phyloP scores from a whole-genome alignment of 2,797 vertebrate species.

The Psittacula derbiana region DNA sequence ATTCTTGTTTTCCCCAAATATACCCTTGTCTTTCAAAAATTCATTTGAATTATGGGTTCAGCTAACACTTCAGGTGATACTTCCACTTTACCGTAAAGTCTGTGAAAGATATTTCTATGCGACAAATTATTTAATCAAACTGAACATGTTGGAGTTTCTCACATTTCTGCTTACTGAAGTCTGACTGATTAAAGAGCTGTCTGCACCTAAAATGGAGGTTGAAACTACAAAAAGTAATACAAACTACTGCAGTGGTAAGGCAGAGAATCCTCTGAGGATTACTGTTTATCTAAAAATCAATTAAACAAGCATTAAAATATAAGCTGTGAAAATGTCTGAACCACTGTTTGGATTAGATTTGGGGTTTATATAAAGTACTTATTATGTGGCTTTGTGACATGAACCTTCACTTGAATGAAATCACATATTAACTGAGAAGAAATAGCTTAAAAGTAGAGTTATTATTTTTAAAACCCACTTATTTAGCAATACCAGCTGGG shows the following conservation, averaged over 20 bases:
- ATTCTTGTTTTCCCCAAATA: neutral
- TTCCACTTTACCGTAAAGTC: neutral
- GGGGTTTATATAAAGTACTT: neutral
- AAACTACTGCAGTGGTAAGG: neutral
- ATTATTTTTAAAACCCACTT: rapidly evolving
- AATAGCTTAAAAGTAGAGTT: neutral
- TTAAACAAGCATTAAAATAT: neutral
- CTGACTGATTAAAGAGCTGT: neutral
- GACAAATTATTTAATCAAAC: neutral
- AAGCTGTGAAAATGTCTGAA: neutral
- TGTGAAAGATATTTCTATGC: neutral
- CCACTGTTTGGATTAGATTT: neutral
- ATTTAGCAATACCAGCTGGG: neutral
- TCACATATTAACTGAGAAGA: neutral
- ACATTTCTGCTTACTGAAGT: neutral
- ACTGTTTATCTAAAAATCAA: neutral
- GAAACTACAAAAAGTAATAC: neutral
- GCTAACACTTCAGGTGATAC: neutral
- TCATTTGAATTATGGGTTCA: neutral
- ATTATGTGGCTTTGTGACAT: neutral
- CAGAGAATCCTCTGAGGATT: neutral
- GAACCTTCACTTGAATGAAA: neutral
- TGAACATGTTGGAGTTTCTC: neutral
- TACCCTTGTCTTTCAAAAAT: neutral
- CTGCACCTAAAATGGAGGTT: neutral